phyloP scores from a whole-genome alignment of 2,113 vertebrate species.

The Ctenomys sociabilis region DNA sequence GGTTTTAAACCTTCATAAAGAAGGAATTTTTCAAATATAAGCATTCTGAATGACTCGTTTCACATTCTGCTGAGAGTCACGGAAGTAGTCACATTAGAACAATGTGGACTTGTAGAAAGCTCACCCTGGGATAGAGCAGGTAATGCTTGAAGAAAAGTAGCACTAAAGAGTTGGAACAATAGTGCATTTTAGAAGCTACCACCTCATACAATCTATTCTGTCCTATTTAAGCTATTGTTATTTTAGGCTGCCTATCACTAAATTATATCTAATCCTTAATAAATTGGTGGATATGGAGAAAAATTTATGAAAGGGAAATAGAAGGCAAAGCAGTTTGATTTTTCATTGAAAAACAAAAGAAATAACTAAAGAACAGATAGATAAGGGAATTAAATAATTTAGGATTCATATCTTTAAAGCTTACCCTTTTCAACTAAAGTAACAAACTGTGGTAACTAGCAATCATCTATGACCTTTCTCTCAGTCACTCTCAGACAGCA shows the following conservation, averaged over 20 bases:
- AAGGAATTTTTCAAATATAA: not conserved
- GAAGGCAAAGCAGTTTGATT: not conserved
- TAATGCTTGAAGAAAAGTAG: not conserved
- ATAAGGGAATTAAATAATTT: slow-evolving; percentile 16
- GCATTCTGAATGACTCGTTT: not conserved
- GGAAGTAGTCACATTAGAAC: rapidly evolving
- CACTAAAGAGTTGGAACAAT: not conserved
- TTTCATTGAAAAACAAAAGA: not conserved
- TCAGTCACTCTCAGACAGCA: not conserved
- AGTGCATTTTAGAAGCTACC: not conserved
- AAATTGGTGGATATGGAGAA: not conserved
- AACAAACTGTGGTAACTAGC: not conserved
- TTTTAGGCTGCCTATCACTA: slow-evolving; percentile 22
- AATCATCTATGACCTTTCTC: slow-evolving; percentile 8
- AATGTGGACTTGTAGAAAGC: not conserved
- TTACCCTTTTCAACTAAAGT: slow-evolving; percentile 16
- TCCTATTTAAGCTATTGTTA: not conserved
- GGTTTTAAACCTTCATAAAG: not conserved
- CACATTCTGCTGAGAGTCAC: not conserved
- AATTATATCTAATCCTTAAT: not conserved
- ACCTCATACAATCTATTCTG: slow-evolving; percentile 21
- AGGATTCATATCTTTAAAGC: slow-evolving; percentile 1
- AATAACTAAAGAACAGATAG: not conserved
- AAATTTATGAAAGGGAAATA: not conserved
- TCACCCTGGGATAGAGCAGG: not conserved